Evolutionary conservation across 1,140 invertebrate species (phyloP), one percentile per base, ranked within the genome.

Genomic region (Drosophila littoralis): DNA sequence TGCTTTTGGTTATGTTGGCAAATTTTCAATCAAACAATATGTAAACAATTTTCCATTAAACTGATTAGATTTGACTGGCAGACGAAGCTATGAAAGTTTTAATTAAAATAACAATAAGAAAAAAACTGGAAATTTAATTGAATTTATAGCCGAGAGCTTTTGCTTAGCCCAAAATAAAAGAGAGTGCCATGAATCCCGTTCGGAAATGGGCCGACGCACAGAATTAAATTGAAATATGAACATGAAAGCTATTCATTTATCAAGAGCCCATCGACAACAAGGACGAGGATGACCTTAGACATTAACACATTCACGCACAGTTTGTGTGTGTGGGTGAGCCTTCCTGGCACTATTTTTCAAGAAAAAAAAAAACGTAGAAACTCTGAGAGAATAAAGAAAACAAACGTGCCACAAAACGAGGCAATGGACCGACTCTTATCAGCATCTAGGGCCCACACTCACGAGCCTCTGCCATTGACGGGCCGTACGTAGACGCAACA

Each of bases 171-270:
- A 52, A 59, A 45, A 48, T 12, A 40, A n/a, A 55, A 55, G 33
- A 5, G 36, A 36, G 43, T 13, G 28, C 36, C 38, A 15, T 13
- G 42, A 66, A 60, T 46, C 58, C 51, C 15, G 48, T 61, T 64
- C 65, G 69, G 63, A 84, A 80, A 63, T 75, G 15, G 46, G 33
- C 43, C 64, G 57, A 50, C 50, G 63, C 43, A 55, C 22, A 68
- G 67, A 67, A 89, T 78, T 64, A 81, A 84, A 84, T 89, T 89
- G 77, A 89, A 90, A 89, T 89, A 84, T 89, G 80, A 84, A 81
- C 67, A 81, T 81, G 71, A 89, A 84, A 89, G 84, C 75, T 55
- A 82, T 88, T 67, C 83, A 88, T 88, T 79, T 75, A 88, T 83
- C 80, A 84, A 68, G 51, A 57, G 63, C 22, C 58, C 42, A 64